Evolutionary conservation across 2,113 vertebrate genomes (phyloP), one percentile per base, ranked within the genome.

Genomic region (Australoheros scitulus): DNA sequence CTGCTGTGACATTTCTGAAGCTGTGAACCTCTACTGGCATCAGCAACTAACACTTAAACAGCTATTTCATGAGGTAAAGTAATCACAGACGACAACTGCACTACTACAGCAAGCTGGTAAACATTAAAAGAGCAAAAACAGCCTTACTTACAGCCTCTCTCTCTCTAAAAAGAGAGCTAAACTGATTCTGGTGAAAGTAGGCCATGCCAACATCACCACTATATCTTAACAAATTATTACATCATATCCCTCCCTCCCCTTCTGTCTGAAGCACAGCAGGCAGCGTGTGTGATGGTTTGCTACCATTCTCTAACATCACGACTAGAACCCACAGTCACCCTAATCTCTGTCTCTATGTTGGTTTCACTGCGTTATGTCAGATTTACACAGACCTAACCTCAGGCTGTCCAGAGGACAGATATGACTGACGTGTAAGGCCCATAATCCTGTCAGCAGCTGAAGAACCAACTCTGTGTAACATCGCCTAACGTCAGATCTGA

Each of bases 361-460:
- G 22, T 20, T 34, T 59, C 22, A 22, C 9, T 13, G 24, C 65
- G 59, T 0, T 65, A 61, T 47, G 58, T 76, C 72, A 82, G 57
- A 76, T 3, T 78, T 17, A 55, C 80, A 83, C 2, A 57, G 22
- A 9, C 59, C 10, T 1, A 41, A 77, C 75, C 8, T 29, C 1
- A 56, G 65, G 79, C 60, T 74, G 34, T 83, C 63, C 6, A 61
- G 5, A 43, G 34, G 47, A 56, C 36, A 29, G n/a, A 60, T 58
- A 43, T 56, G 26, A 81, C 15, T 74, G 77, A 77, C 43, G 34
- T 43, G 26, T 82, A 18, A 64, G 82, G 3, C 7, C 55, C 52
- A 5, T 91, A 92, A 94, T 90, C 87, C 86, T 72, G 86, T 76
- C 86, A 79, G 24, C 38, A 77, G 79, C 80, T 56, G 85, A 70